Base-by-base conservation (phyloP, 2,888 invertebrate genomes). In the Acanthosepion esculentum region DNA sequence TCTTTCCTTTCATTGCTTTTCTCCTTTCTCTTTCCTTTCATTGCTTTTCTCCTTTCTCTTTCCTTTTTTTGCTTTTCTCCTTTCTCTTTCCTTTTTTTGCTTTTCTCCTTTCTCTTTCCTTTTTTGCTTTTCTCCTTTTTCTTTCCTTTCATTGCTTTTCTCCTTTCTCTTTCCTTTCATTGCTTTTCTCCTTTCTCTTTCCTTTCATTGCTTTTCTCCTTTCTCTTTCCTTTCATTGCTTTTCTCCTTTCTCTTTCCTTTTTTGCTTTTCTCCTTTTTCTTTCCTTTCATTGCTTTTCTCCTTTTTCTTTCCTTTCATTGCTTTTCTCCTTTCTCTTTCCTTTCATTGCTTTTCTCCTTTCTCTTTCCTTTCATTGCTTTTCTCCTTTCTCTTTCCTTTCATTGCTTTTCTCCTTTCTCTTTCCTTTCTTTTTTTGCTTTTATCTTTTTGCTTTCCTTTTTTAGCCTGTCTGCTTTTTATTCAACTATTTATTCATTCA, bases 381-480 rank as follows among this genome's bases (percentile, higher is more conserved):
- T 41, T 41, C 41, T 41, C 41, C 41, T 41, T 41, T 41, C 41
- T 41, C 41, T 41, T 41, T 41, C 41, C 41, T 41, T 41, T 41
- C 2, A n/a, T 2, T 41, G 0, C 2, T 41, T 41, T 41, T 2
- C 2, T 2, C 41, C 2, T 41, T 41, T 2, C 2, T 2, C 41
- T 41, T 41, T 2, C 41, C 2, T 41, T 41, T 41, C 2, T 41
- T 41, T 41, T n/a, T n/a, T n/a, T n/a, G 41, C 2, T 41, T 41
- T 41, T 41, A 41, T 41, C 41, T 41, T 41, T 41, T 41, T 41
- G 41, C 41, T 41, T 26, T 64, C 26, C 26, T 8, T 7, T 29
- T 10, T n/a, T n/a, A 0, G 7, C 29, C 29, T 29, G 10, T 2
- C n/a, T 29, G 12, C 12, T 78, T 29, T 10, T 6, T 10, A 29